Percentiles rank a stretch among this genome's conserved stretches.
These are phyloP conservation scores for Streptopelia turtur DNA, from an alignment of 2,797 vertebrate species.

Conservation along the genomic window DNA sequence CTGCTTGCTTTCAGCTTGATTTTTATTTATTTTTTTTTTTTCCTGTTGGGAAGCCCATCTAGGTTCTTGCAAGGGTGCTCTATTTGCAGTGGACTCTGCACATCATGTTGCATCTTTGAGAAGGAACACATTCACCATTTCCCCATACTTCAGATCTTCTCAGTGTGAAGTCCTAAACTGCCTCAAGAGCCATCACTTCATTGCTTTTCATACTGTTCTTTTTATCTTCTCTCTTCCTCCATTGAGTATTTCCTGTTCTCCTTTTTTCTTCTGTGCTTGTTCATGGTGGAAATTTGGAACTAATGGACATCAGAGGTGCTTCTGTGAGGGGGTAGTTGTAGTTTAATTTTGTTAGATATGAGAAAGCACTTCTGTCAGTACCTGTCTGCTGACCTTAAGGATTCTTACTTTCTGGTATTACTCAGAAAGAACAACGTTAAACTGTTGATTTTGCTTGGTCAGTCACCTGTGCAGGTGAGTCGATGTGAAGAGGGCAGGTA, in stretches of 20 bases:
- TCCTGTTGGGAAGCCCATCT: not conserved
- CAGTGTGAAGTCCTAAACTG: not conserved
- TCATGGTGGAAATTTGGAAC: not conserved
- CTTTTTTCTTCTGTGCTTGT: not conserved
- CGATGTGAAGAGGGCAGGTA: not conserved
- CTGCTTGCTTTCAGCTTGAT: not conserved
- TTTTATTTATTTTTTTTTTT: not conserved
- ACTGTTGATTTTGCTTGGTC: not conserved
- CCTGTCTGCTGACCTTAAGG: not conserved
- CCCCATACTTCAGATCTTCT: not conserved
- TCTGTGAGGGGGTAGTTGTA: not conserved
- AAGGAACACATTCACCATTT: not conserved
- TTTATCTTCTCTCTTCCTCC: not conserved
- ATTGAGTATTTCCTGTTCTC: not conserved
- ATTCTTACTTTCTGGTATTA: not conserved
- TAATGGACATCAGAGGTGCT: not conserved
- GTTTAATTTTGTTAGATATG: not conserved
- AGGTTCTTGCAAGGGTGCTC: not conserved
- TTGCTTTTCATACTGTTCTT: not conserved
- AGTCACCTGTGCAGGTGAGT: rapidly evolving
- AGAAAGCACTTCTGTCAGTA: not conserved
- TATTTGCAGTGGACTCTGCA: not conserved
- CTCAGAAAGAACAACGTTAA: not conserved
- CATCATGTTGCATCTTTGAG: not conserved
- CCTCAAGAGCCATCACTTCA: not conserved